Conservation (phyloP, 2,888 invertebrate genomes). For the Ichneumon xanthorius region DNA sequence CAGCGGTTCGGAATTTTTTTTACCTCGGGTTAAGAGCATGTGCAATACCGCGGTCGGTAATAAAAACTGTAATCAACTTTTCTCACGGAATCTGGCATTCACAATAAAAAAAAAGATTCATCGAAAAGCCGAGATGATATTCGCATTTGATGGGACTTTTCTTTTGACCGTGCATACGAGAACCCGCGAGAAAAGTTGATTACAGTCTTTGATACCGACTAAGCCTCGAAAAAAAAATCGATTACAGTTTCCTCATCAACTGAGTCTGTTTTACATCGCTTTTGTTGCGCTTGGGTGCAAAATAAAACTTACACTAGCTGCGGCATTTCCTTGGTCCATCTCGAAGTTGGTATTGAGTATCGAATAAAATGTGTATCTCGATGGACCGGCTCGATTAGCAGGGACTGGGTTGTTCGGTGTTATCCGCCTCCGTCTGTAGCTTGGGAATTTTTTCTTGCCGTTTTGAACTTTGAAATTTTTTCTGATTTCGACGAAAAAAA, state of each 20-base stretch:
- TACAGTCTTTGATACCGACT: no score
- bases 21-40: background rate
- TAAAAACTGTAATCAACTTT: no score
- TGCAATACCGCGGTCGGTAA: no score
- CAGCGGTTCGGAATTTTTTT: background rate
- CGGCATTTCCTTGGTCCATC: conserved; percentile 72
- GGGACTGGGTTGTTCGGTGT: conserved; percentile 14
- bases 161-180: no score
- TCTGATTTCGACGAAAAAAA: background rate
- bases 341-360: conserved; percentile 74
- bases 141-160: no score
- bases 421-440: conserved; percentile 33
- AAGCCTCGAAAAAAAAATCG: background rate
- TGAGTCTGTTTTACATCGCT: background rate
- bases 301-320: conserved; percentile 64
- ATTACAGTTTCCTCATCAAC: background rate
- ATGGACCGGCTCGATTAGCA: conserved; percentile 37
- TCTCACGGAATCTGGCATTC: no score
- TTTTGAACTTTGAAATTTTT: conserved; percentile 12
- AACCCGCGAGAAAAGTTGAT: no score
- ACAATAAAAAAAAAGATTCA: no score
- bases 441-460: background rate
- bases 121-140: no score
- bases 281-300: background rate
- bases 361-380: conserved; percentile 74